phyloP scores from a whole-genome alignment of 2,888 invertebrate species.

The Petrolisthes cinctipes region DNA sequence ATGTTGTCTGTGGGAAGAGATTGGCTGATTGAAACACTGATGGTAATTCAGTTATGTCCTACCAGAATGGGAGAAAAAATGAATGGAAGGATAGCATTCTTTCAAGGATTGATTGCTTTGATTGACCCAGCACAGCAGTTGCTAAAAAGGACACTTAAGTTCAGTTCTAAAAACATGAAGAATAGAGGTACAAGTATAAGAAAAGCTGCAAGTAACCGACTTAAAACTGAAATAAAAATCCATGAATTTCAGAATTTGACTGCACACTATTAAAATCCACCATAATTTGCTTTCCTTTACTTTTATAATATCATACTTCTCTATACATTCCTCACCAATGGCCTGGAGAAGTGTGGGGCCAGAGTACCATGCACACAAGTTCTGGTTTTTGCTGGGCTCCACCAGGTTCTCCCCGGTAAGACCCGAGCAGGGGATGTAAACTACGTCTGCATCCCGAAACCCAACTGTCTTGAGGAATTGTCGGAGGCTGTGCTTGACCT shows the following conservation, averaged over 20 bases:
- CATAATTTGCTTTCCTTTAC: neutral
- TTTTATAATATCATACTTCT: neutral
- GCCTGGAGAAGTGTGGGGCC: slow-evolving; percentile 88
- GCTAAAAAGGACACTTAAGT: too few relatives aligned
- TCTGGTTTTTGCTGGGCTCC: slow-evolving; percentile 75
- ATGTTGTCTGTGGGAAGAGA: slow-evolving; percentile 44
- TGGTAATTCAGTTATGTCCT: too few relatives aligned
- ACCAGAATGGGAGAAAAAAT: too few relatives aligned
- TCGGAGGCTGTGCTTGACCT: slow-evolving; percentile 86
- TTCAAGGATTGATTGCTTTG: too few relatives aligned
- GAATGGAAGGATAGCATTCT: too few relatives aligned
- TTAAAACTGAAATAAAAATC: too few relatives aligned
- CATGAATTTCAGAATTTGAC: too few relatives aligned
- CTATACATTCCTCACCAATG: slow-evolving; percentile 76
- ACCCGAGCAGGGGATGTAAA: slow-evolving; percentile 95
- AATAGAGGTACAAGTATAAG: too few relatives aligned
- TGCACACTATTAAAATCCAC: neutral
- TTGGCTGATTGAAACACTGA: too few relatives aligned
- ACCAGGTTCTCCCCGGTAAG: slow-evolving; percentile 94
- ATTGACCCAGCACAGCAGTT: too few relatives aligned
- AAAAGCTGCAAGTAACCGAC: too few relatives aligned
- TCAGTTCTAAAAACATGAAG: too few relatives aligned
- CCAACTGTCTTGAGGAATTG: slow-evolving; percentile 90
- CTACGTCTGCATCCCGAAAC: slow-evolving; percentile 87
- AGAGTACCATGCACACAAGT: slow-evolving; percentile 81